Evolutionary conservation across 2,797 vertebrate genomes (phyloP), one percentile per base, ranked within the genome.

Genomic region (Clarias fuscus): DNA sequence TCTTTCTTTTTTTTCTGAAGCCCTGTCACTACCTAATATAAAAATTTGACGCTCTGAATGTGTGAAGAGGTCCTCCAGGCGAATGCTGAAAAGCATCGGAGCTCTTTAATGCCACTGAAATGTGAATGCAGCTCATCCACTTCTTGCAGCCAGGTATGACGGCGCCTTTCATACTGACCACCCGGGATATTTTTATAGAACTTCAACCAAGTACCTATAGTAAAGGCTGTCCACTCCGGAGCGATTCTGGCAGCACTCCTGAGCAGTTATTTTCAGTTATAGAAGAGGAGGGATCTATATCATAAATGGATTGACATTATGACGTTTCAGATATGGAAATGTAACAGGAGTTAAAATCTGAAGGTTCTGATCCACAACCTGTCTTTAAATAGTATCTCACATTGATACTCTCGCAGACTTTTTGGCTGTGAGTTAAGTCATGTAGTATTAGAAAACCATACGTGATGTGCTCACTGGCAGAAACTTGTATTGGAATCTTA

Each of bases 61-160:
- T 87, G 70, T 62, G 70, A 85, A 88, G 64, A 79, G 76, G 86
- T 87, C 77, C 86, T 87, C 83, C 83, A 87, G 79, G 90, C 72
- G n/a, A 88, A 87, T 80, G 87, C 65, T 84, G 84, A 82, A 85
- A 84, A 67, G 84, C 77, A 72, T 82, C 81, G 33, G 82, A 86
- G 89, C 89, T 87, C 90, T 91, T 91, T 87, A 91, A 90, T 89
- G 89, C 87, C 89, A 90, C 76, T 40, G 86, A 79, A 86, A 90
- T 88, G 86, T 85, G 82, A 85, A 48, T 79, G 62, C 76, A 61
- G 75, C 70, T 82, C 85, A 89, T 84, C 86, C 68, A 85, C 83
- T 82, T 82, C 67, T 81, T 76, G 53, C 76, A 67, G 87, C 68
- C 89, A 83, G 90, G 84, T 86, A 92, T 88, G 87, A 86, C 71